Evolutionary conservation across 2,797 vertebrate species (phyloP).

Genomic region (Manis javanica): DNA sequence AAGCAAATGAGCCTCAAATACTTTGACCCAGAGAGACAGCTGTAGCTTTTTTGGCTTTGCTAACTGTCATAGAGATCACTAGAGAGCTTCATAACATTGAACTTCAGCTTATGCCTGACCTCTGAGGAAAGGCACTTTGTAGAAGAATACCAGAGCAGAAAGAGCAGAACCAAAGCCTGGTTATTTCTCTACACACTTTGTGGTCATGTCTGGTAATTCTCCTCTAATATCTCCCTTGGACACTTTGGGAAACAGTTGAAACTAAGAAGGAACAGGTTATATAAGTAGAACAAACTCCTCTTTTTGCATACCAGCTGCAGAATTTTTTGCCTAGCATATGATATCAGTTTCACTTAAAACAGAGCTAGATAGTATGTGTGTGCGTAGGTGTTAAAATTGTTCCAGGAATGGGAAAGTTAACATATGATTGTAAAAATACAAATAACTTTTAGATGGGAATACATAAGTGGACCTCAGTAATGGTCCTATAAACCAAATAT

Average conservation of each 20-base stretch:
- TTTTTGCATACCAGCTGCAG: background rate
- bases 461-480: background rate
- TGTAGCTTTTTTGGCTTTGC: slow-evolving; percentile 12
- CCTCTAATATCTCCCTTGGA: background rate
- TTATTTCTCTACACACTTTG: background rate
- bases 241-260: background rate
- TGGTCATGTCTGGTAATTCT: background rate
- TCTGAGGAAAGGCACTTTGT: background rate
- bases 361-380: background rate
- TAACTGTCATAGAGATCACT: background rate
- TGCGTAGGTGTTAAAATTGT: background rate
- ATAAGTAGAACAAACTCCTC: background rate
- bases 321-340: background rate
- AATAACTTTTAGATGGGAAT: slow-evolving; percentile 11
- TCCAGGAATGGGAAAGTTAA: slow-evolving; percentile 46
- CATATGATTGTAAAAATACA: slow-evolving; percentile 12
- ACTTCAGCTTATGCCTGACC: background rate
- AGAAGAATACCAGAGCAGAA: background rate
- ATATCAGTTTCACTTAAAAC: slow-evolving; percentile 49
- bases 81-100: slow-evolving; percentile 10
- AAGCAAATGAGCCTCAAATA: background rate
- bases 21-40: background rate
- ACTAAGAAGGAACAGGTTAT: slow-evolving; percentile 14
- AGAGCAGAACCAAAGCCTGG: background rate
- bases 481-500: slow-evolving; percentile 32